phyloP scores from a whole-genome alignment of 92 coral and sea anemone genomes.

The Porites cylindrica region DNA sequence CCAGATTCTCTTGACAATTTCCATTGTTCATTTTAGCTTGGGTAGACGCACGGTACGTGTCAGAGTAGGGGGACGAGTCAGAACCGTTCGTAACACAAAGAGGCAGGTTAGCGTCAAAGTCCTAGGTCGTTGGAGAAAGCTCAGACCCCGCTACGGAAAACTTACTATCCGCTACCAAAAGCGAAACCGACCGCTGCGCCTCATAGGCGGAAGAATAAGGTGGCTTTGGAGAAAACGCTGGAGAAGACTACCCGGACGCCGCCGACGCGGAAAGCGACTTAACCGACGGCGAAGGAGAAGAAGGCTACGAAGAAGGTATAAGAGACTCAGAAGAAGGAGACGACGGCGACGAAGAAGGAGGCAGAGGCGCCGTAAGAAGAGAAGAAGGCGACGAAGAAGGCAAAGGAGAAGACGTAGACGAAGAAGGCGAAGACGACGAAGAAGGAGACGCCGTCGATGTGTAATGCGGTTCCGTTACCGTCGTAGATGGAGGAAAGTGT shows the following conservation, averaged over 20 bases:
- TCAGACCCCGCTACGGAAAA: neutral
- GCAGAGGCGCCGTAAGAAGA: conserved; percentile 27
- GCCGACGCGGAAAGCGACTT: neutral
- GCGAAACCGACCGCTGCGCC: neutral
- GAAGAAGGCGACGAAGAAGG: conserved; percentile 37
- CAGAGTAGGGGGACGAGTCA: neutral
- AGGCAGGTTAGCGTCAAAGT: neutral
- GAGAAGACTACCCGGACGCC: neutral
- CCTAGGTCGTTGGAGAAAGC: neutral
- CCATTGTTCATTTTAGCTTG: neutral
- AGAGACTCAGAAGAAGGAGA: conserved; percentile 29
- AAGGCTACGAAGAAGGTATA: neutral
- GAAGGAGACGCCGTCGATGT: conserved; percentile 39
- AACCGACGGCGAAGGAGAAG: neutral
- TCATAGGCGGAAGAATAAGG: neutral
- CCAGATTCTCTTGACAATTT: neutral
- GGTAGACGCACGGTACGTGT: neutral
- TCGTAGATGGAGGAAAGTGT: conserved; percentile 18
- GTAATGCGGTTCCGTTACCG: conserved; percentile 37
- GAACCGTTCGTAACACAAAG: neutral
- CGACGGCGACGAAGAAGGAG: conserved; percentile 5
- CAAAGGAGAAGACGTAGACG: conserved; percentile 29
- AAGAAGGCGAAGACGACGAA: conserved; percentile 22
- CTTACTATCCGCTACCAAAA: neutral
- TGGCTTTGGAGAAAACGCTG: neutral